Evolutionary conservation across 2,797 vertebrate genomes (phyloP).

Genomic region (Clarias fuscus): DNA sequence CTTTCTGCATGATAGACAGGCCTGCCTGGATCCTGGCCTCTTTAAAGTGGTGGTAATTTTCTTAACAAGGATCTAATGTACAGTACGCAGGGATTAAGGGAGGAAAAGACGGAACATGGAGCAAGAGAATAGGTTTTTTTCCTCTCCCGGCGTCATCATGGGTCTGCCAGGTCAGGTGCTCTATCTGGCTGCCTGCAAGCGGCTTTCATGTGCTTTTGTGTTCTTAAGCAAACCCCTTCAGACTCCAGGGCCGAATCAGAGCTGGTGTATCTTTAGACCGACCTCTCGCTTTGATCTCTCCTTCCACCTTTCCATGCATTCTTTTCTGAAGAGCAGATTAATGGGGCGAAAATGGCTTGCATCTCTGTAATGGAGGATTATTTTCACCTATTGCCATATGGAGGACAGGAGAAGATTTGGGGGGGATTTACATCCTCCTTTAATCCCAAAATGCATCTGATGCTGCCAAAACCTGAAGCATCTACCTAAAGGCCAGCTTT

Average conservation of each 20-base stretch:
- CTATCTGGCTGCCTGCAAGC: constrained; percentile 62
- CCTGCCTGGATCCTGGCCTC: neutral
- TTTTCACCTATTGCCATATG: constrained; percentile 59
- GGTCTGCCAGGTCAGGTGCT: constrained; percentile 54
- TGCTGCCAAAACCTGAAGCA: constrained; percentile 49
- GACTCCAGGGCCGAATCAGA: constrained; percentile 47
- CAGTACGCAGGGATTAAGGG: constrained; percentile 6
- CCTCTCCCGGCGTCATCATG: constrained; percentile 10
- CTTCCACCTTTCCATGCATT: constrained; percentile 68
- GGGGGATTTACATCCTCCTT: constrained; percentile 57
- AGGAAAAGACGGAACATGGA: constrained; percentile 19
- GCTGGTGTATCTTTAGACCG: constrained; percentile 71
- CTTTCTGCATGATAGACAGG: constrained; percentile 9
- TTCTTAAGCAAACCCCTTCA: constrained; percentile 69
- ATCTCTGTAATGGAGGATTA: constrained; percentile 53
- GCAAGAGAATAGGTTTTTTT: constrained; percentile 31
- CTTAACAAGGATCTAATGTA: constrained; percentile 34
- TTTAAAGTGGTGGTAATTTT: constrained; percentile 29
- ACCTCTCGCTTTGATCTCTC: constrained; percentile 71
- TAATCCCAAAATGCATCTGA: constrained; percentile 51
- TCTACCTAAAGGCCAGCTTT: constrained; percentile 40
- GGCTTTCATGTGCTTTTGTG: constrained; percentile 73
- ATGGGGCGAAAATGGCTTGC: constrained; percentile 52
- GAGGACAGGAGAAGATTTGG: constrained; percentile 53
- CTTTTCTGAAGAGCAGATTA: constrained; percentile 58